Evolutionary conservation across 1,140 invertebrate genomes (phyloP), one percentile per base, ranked within the genome.

Genomic region (Hylaeus volcanicus): DNA sequence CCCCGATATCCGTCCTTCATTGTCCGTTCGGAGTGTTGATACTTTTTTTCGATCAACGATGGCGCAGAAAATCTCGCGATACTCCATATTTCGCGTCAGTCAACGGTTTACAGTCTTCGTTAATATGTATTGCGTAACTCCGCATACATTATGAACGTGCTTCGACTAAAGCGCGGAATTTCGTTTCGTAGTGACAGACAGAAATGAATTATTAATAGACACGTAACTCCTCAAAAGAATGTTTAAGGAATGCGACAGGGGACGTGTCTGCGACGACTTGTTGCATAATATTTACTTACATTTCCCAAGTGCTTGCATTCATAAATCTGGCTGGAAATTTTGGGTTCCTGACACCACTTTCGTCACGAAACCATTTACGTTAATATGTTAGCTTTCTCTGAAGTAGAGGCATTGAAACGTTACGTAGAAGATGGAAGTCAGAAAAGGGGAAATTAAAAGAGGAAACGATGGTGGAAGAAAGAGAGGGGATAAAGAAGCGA

Each of bases 141-240:
- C 9, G 58, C 72, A 74, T 64, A 53, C 45, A 63, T 64, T 74
- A 74, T 63, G 60, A 53, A 64, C 26, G 60, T 74, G 45, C 45
- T 53, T 6, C 60, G 58, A n/a, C 26, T 14, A 15, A 74, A 39
- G 11, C 58, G 8, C 2, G 26, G 12, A 41, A 41, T 37, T 53
- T 6, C 56, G 37, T 43, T 26, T n/a, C 39, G 26, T 9, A 39
- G 69, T 14, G 55, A 72, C 15, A 41, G 72, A 74, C 45, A 60
- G 39, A 74, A 74, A 63, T 74, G 72, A 61, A 74, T 74, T 74
- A 74, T 74, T 74, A 74, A 74, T 64, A 53, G 3, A 39, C 58
- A 74, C 60, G 72, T 37, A 61, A 74, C 45, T 26, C 37, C 26
- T 63, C 45, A 74, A 63, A 63, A 74, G 60, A 74, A 74, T 74